Evolutionary conservation across 2,888 invertebrate genomes (phyloP).

Genomic region (Trachelus iudaicus): DNA sequence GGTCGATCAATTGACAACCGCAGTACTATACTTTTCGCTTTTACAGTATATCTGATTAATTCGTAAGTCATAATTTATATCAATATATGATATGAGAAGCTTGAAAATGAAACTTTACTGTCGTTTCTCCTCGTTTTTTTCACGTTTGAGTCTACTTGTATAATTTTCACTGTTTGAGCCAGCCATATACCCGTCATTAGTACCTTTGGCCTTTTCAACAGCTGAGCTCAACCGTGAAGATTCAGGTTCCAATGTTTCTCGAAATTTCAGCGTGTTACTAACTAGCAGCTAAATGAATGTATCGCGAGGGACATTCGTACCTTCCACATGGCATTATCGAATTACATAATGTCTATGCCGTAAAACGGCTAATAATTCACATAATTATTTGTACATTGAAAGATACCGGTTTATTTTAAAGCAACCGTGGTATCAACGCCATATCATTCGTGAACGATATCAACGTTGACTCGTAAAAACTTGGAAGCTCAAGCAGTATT

Average conservation of each 20-base stretch:
- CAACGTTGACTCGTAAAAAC: neutral
- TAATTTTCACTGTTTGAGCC: neutral
- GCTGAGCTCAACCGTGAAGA: too few relatives aligned
- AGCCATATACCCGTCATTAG: neutral
- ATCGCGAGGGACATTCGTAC: neutral
- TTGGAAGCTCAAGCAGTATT: neutral
- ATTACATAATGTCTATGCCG: neutral
- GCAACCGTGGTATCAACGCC: neutral
- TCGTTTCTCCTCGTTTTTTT: neutral
- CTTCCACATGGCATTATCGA: neutral
- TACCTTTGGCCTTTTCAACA: neutral
- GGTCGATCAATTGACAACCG: neutral
- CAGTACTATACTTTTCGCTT: neutral
- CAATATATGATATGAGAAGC: neutral
- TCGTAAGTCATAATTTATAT: neutral
- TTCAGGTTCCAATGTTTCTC: neutral
- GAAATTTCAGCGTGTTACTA: neutral
- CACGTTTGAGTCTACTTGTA: neutral
- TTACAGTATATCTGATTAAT: neutral
- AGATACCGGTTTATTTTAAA: neutral
- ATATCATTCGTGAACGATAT: neutral
- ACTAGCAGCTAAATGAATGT: neutral
- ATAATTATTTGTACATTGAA: neutral
- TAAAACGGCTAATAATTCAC: neutral
- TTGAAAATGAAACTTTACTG: neutral